Conservation (phyloP, 2,113 vertebrate species). For the Poeciliopsis prolifica region DNA sequence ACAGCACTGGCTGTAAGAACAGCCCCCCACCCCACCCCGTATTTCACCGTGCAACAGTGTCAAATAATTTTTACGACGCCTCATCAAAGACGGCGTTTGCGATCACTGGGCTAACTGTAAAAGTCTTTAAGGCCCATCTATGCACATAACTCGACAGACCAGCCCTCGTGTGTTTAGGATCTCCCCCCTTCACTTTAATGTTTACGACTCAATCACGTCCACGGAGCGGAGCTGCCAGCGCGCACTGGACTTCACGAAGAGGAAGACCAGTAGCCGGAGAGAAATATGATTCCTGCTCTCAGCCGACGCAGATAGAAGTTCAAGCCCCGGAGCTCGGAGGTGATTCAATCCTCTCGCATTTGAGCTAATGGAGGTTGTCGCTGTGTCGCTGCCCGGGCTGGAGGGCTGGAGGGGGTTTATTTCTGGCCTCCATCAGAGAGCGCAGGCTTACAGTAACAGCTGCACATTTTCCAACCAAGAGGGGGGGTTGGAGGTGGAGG, state of each 20-base stretch:
- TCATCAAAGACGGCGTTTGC: conserved; percentile 32
- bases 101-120: conserved; percentile 54
- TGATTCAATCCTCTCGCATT: conserved; percentile 73
- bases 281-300: conserved; percentile 70
- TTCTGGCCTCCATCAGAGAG: conserved; percentile 58
- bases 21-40: conserved; percentile 40
- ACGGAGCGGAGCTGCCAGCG: conserved; percentile 30
- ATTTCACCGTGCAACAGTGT: conserved; percentile 48
- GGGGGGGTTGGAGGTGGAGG: background rate
- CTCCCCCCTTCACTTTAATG: conserved; percentile 41
- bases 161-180: conserved; percentile 37
- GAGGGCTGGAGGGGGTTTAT: conserved; percentile 64
- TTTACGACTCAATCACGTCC: conserved; percentile 65
- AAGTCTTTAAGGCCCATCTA: conserved; percentile 63
- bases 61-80: conserved; percentile 53
- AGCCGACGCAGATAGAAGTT: conserved; percentile 60
- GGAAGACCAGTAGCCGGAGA: conserved; percentile 37
- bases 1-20: conserved; percentile 65
- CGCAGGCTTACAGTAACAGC: conserved; percentile 67
- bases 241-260: conserved; percentile 54
- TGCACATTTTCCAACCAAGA: conserved; percentile 63
- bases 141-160: conserved; percentile 60
- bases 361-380: conserved; percentile 70
- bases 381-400: conserved; percentile 56
- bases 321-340: conserved; percentile 54